phyloP scores from a whole-genome alignment of 2,888 invertebrate species.

The Diaperis boleti region DNA sequence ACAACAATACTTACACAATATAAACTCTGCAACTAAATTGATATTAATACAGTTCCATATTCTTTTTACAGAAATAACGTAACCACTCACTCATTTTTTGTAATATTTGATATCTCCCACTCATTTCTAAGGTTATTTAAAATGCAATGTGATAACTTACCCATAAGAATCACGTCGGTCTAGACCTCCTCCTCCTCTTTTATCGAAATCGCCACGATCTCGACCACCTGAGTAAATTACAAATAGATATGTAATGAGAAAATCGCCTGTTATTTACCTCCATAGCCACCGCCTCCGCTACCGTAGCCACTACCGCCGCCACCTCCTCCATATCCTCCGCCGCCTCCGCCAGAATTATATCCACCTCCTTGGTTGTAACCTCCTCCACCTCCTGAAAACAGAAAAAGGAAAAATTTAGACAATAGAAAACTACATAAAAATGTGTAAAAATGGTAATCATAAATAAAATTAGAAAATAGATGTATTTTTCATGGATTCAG shows the following conservation, averaged over 20 bases:
- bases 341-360: constrained; percentile 61
- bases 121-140: no score
- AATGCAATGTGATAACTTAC: constrained; percentile 65
- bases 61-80: constrained; percentile 5
- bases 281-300: constrained; percentile 64
- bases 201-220: constrained; percentile 67
- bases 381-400: constrained; percentile 50
- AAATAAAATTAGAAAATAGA: no score
- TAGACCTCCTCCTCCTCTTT: constrained; percentile 70
- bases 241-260: not conserved
- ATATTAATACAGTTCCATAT: constrained; percentile 36
- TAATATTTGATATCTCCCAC: constrained; percentile 26
- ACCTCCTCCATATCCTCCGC: constrained; percentile 65
- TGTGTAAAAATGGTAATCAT: no score
- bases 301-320: constrained; percentile 60
- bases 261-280: no score
- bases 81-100: constrained; percentile 13
- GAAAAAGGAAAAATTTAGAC: not conserved
- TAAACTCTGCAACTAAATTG: constrained; percentile 36
- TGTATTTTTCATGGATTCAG: no score
- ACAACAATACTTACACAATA: constrained; percentile 33
- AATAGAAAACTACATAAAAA: constrained; percentile 1
- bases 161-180: constrained; percentile 72
- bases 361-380: constrained; percentile 65
- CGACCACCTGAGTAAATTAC: constrained; percentile 63